Percentiles rank a stretch among this genome's conserved stretches.
phyloP scores from a whole-genome alignment of 2,113 vertebrate genomes.

The Panthera tigris region DNA sequence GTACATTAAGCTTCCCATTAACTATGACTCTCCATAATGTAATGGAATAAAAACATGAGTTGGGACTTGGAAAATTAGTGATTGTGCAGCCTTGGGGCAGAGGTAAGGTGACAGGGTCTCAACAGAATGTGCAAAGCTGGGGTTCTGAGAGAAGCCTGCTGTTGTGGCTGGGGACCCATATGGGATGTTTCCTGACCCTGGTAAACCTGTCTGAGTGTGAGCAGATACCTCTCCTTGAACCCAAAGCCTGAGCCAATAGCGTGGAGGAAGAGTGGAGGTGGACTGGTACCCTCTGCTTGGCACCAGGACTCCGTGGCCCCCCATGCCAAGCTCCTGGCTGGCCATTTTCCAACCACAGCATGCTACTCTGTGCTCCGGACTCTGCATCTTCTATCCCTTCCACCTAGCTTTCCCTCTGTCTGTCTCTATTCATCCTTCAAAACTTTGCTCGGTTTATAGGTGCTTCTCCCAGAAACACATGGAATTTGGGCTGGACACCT shows the following conservation, averaged over 20 bases:
- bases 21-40: not conserved
- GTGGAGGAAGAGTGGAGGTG: too few species aligned
- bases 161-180: not conserved
- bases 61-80: not conserved
- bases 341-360: not conserved
- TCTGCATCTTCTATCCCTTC: too few species aligned
- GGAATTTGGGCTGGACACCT: not conserved
- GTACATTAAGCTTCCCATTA: not conserved
- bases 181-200: too few species aligned
- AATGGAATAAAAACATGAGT: not conserved
- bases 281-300: too few species aligned
- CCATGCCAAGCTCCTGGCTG: not conserved
- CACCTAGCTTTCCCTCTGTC: not conserved
- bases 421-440: not conserved
- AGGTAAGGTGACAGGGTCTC: not conserved
- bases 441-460: not conserved
- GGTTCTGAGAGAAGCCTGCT: not conserved
- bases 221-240: not conserved
- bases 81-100: not conserved
- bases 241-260: not conserved
- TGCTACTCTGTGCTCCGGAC: not conserved
- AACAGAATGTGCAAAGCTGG: not conserved
- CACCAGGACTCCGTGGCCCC: too few species aligned
- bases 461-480: not conserved
- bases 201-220: not conserved